These are phyloP conservation scores for Paratilapia polleni DNA, from an alignment of 2,113 vertebrate genomes.

Conservation along the genomic window DNA sequence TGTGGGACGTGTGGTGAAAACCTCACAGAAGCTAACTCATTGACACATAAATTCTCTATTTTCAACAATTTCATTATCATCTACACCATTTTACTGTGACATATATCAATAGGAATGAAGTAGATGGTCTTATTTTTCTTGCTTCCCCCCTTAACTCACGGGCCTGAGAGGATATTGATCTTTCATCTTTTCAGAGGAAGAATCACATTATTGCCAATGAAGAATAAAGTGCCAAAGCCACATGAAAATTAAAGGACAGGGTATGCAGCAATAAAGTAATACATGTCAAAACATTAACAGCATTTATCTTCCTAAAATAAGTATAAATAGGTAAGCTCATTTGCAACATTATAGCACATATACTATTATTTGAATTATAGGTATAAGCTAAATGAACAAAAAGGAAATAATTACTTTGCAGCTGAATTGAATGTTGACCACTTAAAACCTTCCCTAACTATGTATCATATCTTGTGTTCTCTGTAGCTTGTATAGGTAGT, in stretches of 20 bases:
- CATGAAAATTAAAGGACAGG: conserved; percentile 67
- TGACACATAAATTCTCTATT: conserved; percentile 80
- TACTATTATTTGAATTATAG: conserved; percentile 9
- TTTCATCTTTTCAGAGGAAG: conserved; percentile 75
- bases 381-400: conserved; percentile 33
- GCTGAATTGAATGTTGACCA: conserved; percentile 3
- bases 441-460: conserved; percentile 13
- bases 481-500: conserved; percentile 77
- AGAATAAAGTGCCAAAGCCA: conserved; percentile 65
- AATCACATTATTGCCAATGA: conserved; percentile 75
- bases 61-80: conserved; percentile 81
- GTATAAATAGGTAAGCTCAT: conserved; percentile 53
- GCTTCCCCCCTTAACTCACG: conserved; percentile 62
- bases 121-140: conserved; percentile 73
- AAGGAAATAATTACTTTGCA: conserved; percentile 19
- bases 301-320: conserved; percentile 55
- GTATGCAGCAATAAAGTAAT: conserved; percentile 49
- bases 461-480: not conserved
- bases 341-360: conserved; percentile 26
- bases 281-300: conserved; percentile 48
- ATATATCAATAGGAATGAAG: conserved; percentile 76
- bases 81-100: conserved; percentile 62
- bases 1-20: conserved; percentile 67
- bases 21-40: conserved; percentile 70
- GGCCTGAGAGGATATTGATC: conserved; percentile 79